These are phyloP conservation scores for Cryptotis parvus DNA, from an alignment of 2,113 vertebrate species.

Conservation along the genomic window DNA sequence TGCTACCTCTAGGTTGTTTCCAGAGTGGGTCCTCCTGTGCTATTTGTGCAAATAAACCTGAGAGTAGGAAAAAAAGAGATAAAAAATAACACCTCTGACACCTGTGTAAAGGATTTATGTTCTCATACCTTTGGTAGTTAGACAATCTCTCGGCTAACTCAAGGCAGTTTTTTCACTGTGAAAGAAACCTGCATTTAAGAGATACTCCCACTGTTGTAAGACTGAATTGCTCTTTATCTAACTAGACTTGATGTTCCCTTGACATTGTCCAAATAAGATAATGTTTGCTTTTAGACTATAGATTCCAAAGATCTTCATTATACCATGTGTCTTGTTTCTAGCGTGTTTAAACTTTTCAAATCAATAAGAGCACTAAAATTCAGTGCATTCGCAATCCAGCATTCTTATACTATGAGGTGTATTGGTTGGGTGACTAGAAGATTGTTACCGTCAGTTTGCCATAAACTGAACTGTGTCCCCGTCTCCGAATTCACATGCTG, in stretches of 20 bases:
- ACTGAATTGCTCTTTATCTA: neutral
- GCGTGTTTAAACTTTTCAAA: constrained; percentile 18
- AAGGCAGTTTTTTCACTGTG: neutral
- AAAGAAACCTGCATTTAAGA: neutral
- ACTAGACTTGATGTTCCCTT: neutral
- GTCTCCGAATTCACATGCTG: neutral
- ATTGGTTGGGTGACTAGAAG: neutral
- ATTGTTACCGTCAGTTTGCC: neutral
- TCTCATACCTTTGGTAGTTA: neutral
- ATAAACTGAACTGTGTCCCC: neutral
- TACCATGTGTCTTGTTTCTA: neutral
- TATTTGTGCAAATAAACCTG: no score
- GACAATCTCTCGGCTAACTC: neutral
- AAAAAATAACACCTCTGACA: no score
- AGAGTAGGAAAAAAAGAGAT: no score
- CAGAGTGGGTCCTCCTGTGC: no score
- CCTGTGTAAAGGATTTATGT: neutral
- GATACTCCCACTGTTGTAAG: neutral
- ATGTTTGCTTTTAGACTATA: neutral
- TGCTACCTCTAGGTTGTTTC: no score
- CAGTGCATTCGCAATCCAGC: neutral
- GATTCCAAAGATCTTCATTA: neutral
- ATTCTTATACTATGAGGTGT: neutral
- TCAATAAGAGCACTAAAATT: neutral
- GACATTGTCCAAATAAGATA: neutral